Percentiles rank a stretch among this genome's conserved stretches.
These are phyloP conservation scores for Chlorops oryzae DNA, from an alignment of 1,140 invertebrate species.

Conservation along the genomic window DNA sequence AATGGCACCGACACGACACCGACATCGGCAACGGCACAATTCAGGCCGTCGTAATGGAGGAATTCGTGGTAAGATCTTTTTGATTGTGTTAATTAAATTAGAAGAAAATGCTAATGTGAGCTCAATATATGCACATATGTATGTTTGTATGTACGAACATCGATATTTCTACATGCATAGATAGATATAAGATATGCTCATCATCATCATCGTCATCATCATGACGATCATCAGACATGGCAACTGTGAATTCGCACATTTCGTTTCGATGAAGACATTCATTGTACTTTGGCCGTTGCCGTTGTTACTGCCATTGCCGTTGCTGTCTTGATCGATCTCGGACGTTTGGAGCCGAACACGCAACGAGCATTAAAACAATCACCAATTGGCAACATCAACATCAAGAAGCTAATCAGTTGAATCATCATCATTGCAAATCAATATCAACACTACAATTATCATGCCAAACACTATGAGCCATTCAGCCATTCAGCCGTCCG, in stretches of 20 bases:
- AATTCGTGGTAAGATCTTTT: background rate
- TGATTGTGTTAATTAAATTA: constrained; percentile 15
- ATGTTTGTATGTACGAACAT: background rate
- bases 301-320: background rate
- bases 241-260: no score
- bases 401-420: background rate
- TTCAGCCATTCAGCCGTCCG: no score
- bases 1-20: no score
- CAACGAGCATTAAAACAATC: background rate
- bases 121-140: background rate
- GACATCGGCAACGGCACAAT: no score
- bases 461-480: no score
- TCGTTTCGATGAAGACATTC: no score
- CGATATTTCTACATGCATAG: background rate
- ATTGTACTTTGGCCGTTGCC: background rate
- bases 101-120: constrained; percentile 12
- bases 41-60: background rate
- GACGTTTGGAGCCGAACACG: no score
- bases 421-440: constrained; percentile 2
- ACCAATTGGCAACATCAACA: background rate
- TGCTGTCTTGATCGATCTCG: background rate
- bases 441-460: constrained; percentile 5
- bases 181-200: no score
- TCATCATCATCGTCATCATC: no score
- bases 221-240: no score